These are phyloP conservation scores for Trematomus loennbergii DNA, from an alignment of 2,113 vertebrate genomes.

Conservation along the genomic window DNA sequence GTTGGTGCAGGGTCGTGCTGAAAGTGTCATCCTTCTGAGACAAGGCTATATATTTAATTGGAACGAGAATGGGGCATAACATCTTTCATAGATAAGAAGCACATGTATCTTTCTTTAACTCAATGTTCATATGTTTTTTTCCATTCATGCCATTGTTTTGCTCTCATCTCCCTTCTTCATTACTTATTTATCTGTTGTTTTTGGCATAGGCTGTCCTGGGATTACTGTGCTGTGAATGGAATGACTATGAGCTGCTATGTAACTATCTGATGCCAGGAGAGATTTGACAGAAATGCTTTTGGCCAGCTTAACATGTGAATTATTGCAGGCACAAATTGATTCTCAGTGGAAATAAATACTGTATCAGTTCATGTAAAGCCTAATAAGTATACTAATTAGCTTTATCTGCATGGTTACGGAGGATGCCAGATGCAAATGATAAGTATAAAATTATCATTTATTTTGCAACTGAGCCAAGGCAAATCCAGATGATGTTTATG, in stretches of 20 bases:
- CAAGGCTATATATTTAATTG: slow-evolving; percentile 71
- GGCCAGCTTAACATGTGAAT: slow-evolving; percentile 29
- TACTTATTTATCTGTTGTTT: slow-evolving; percentile 74
- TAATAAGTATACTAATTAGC: slow-evolving; percentile 14
- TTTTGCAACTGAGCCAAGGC: slow-evolving; percentile 14
- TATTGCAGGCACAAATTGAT: not conserved
- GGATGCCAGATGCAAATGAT: slow-evolving; percentile 18
- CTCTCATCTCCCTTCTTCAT: slow-evolving; percentile 59
- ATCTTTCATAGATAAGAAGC: slow-evolving; percentile 55
- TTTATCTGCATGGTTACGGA: not conserved
- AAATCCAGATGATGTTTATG: slow-evolving; percentile 12
- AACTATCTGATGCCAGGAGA: slow-evolving; percentile 40
- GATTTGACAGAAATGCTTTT: slow-evolving; percentile 44
- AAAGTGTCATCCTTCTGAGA: slow-evolving; percentile 67
- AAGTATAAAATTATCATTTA: not conserved
- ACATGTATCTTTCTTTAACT: slow-evolving; percentile 50
- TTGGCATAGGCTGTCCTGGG: slow-evolving; percentile 57
- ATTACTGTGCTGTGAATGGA: slow-evolving; percentile 58
- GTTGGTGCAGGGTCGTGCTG: slow-evolving; percentile 53
- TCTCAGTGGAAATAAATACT: slow-evolving; percentile 19
- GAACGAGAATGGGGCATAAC: slow-evolving; percentile 60
- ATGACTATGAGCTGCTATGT: slow-evolving; percentile 51
- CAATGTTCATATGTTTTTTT: slow-evolving; percentile 65
- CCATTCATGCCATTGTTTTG: slow-evolving; percentile 57
- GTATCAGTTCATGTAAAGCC: not conserved